Base-by-base conservation (phyloP, 1,140 invertebrate species). In the Apis florea region DNA sequence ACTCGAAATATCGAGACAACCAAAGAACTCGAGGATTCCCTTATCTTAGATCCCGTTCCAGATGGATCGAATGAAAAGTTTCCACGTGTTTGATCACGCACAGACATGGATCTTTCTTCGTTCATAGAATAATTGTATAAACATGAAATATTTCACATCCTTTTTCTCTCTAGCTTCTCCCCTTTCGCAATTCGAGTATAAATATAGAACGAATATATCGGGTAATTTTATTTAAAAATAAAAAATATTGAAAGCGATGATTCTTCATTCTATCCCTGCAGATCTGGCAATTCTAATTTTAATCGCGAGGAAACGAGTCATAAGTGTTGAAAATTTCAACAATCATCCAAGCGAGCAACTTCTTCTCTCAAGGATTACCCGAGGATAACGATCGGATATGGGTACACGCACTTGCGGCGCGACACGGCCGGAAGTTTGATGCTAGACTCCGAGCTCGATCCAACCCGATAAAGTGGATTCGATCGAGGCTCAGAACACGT, bases 401-500 rank as follows among this genome's bases (percentile, higher is more conserved):
- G 49, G 3, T 47, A 1, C 68, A 85, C 83, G 83, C 85, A 85
- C 56, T 82, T 86, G 64, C 83, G 73, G 53, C 51, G 24, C 53
- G 26, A 24, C n/a, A 79, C 40, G 31, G 68, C 51, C 80, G 83
- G 74, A 82, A 78, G 63, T 83, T 79, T 13, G 40, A 58, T 21
- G 72, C 51, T 70, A 61, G 51, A 67, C n/a, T 68, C 56, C 49
- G 2, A 69, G 47, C 73, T 78, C 75, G 88, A 90, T 89, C 83
- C 72, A 66, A 26, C 6, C 82, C 82, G 89, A 91, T 90, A 91
- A 90, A 85, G 84, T 79, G 85, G 76, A 85, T 83, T 79, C 82
- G 82, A 90, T 90, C 90, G 89, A 89, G 84, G 40, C 85, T 83
- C 78, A 40, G 85, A 83, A 79, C 79, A 83, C 84, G 79, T 90